Evolutionary conservation across 2,113 vertebrate species (phyloP).

Genomic region (Neogobius melanostomus): DNA sequence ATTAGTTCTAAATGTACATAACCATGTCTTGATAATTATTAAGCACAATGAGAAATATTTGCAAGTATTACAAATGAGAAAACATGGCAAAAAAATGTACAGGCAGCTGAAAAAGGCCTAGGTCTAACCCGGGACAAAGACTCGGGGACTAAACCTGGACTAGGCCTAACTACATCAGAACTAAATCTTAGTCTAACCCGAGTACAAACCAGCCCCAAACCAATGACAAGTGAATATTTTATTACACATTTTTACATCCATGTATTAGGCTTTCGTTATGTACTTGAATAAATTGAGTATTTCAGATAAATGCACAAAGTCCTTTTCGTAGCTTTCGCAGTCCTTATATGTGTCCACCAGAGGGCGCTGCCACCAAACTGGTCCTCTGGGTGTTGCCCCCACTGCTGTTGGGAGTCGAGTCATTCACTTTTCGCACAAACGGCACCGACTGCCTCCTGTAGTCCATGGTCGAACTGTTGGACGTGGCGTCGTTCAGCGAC

Average conservation of each 20-base stretch:
- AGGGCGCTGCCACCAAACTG: neutral
- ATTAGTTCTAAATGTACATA: too few species aligned
- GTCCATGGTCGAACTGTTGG: slow-evolving; percentile 82
- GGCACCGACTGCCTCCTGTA: slow-evolving; percentile 23
- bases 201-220: too few species aligned
- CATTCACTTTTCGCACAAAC: accelerated
- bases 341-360: slow-evolving; percentile 11
- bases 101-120: neutral
- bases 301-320: neutral
- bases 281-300: neutral
- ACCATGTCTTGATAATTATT: too few species aligned
- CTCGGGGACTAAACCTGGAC: neutral
- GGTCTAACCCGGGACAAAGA: neutral
- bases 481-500: slow-evolving; percentile 59
- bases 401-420: slow-evolving; percentile 37
- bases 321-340: neutral
- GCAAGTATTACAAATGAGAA: too few species aligned
- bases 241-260: neutral
- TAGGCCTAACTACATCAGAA: neutral
- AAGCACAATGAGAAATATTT: too few species aligned
- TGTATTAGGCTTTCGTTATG: neutral
- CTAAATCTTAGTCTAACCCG: neutral
- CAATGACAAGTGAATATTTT: too few species aligned
- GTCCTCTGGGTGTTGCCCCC: slow-evolving; percentile 28
- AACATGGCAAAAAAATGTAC: too few species aligned